phyloP scores from a whole-genome alignment of 1,140 invertebrate genomes.

The Heliconius nattereri region DNA sequence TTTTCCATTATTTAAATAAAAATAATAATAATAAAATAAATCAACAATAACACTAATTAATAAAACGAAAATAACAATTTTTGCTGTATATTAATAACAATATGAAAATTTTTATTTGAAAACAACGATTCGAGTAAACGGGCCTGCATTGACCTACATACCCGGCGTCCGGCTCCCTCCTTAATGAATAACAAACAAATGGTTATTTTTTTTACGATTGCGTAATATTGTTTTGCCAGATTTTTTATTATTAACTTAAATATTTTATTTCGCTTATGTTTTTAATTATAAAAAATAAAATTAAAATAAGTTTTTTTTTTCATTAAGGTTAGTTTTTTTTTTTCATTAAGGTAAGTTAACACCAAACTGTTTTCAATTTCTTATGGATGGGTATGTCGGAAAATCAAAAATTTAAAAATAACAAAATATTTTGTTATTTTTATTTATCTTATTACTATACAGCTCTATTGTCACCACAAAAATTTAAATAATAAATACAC shows the following conservation, averaged over 20 bases:
- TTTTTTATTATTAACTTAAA: conserved; percentile 28
- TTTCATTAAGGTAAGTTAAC: no score
- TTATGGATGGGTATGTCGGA: no score
- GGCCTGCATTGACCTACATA: conserved; percentile 36
- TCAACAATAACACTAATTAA: background rate
- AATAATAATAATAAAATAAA: background rate
- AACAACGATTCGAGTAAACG: conserved; percentile 26
- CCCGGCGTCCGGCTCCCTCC: conserved; percentile 20
- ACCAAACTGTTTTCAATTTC: no score
- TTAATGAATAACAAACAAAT: conserved; percentile 44
- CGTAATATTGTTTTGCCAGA: conserved; percentile 19
- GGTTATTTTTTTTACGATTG: conserved; percentile 35
- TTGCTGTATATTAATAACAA: background rate
- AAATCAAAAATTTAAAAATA: no score
- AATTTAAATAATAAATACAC: no score
- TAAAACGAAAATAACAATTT: background rate
- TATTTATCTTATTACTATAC: no score
- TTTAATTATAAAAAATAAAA: background rate
- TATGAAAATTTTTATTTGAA: background rate
- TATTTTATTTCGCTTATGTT: background rate
- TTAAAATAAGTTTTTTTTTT: background rate
- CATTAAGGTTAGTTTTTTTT: no score
- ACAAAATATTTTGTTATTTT: no score
- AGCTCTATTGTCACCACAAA: no score
- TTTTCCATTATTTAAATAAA: no score